Conservation (phyloP, 2,888 invertebrate species). For the Nomada lathburiana region DNA sequence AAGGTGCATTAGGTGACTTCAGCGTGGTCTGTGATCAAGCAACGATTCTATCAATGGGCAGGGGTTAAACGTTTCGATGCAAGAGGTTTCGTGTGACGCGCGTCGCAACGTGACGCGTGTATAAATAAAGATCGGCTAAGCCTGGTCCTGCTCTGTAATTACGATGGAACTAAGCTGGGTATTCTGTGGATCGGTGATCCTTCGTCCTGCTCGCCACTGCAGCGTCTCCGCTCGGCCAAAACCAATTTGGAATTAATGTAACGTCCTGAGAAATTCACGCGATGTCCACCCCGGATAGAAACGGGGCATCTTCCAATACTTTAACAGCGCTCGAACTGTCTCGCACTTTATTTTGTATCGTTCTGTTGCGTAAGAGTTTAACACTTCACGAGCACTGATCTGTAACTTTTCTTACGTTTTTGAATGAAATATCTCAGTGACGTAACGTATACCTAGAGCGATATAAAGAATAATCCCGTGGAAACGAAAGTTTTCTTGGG, state of each 20-base stretch:
- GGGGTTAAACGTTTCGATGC: slow-evolving; percentile 27
- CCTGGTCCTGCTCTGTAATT: slow-evolving; percentile 78
- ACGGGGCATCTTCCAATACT: slow-evolving; percentile 26
- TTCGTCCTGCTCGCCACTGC: slow-evolving; percentile 67
- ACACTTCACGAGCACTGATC: too few species aligned
- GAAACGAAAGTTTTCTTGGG: background rate
- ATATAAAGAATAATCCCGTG: background rate
- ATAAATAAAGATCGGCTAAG: slow-evolving; percentile 81
- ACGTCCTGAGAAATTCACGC: slow-evolving; percentile 74
- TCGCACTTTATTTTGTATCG: background rate
- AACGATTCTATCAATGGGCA: background rate
- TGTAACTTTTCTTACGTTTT: too few species aligned
- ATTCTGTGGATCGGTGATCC: slow-evolving; percentile 80
- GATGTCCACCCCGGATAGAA: slow-evolving; percentile 50
- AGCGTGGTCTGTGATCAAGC: background rate
- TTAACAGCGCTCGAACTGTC: slow-evolving; percentile 30
- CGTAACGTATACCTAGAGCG: too few species aligned
- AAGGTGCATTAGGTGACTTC: background rate
- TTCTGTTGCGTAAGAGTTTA: too few species aligned
- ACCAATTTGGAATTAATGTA: slow-evolving; percentile 82
- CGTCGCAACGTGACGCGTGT: slow-evolving; percentile 70
- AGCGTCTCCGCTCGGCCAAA: slow-evolving; percentile 72
- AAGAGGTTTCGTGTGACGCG: slow-evolving; percentile 57
- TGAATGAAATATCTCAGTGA: background rate
- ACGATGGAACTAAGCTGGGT: slow-evolving; percentile 81